phyloP scores from a whole-genome alignment of 2,888 invertebrate species.

The Ormyrus labotus region DNA sequence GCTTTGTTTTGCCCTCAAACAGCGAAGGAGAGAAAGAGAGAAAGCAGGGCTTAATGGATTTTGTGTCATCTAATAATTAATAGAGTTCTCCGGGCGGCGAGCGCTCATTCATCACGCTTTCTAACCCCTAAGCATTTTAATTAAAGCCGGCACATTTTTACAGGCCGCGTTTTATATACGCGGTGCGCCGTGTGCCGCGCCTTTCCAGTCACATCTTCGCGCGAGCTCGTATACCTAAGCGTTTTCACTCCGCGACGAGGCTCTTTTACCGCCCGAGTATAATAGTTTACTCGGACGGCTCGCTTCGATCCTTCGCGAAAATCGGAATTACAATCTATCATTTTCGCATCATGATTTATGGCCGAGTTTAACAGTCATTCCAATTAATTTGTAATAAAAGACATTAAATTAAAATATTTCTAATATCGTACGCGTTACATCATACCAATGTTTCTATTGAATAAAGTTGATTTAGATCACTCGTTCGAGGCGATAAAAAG shows the following conservation, averaged over 20 bases:
- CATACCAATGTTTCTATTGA: too few relatives aligned
- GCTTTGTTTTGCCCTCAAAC: neutral
- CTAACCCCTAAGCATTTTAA: conserved; percentile 75
- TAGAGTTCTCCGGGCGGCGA: conserved; percentile 69
- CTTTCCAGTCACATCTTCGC: conserved; percentile 47
- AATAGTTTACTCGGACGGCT: too few relatives aligned
- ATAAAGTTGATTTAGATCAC: too few relatives aligned
- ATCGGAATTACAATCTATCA: too few relatives aligned
- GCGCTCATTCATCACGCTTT: conserved; percentile 75
- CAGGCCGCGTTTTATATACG: conserved; percentile 6
- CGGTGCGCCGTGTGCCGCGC: conserved; percentile 9
- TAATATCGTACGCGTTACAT: too few relatives aligned
- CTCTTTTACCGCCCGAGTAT: neutral
- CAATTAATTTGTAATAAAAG: too few relatives aligned
- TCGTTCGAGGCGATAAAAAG: too few relatives aligned
- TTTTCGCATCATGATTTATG: too few relatives aligned
- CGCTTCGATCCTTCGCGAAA: too few relatives aligned
- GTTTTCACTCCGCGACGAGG: conserved; percentile 13
- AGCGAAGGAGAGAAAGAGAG: neutral
- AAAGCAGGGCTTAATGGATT: conserved; percentile 68
- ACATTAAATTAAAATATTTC: too few relatives aligned
- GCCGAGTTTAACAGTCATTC: too few relatives aligned
- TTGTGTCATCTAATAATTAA: conserved; percentile 75
- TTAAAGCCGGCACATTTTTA: conserved; percentile 70
- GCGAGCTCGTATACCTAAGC: neutral